Conservation (phyloP, 2,113 vertebrate species). For the Scytalopus superciliaris region DNA sequence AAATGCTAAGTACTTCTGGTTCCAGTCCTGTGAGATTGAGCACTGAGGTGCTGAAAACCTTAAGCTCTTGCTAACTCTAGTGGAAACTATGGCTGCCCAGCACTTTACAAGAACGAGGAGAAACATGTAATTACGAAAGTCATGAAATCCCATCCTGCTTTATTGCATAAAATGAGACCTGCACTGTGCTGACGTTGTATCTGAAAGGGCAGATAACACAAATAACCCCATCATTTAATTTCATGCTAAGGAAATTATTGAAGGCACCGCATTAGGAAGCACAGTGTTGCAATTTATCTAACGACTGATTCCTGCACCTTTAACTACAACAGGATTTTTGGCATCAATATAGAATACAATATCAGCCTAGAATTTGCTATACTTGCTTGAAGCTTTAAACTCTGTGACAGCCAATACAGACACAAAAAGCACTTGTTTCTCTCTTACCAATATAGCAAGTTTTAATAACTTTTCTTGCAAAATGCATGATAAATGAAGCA, state of each 20-base stretch:
- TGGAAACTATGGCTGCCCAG: conserved; percentile 22
- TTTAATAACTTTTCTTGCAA: not conserved
- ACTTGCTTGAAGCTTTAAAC: not conserved
- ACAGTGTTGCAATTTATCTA: not conserved
- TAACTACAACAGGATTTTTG: not conserved
- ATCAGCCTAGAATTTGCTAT: not conserved
- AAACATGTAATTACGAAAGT: not conserved
- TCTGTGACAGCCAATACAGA: not conserved
- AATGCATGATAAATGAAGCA: not conserved
- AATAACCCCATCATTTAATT: not conserved
- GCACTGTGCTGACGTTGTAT: not conserved
- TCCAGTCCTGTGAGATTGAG: conserved; percentile 41
- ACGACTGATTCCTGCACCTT: not conserved
- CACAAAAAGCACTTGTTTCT: not conserved
- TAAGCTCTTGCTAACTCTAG: conserved; percentile 37
- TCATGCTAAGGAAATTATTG: not conserved
- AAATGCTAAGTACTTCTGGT: conserved; percentile 55
- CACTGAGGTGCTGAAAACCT: conserved; percentile 24
- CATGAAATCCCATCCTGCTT: not conserved
- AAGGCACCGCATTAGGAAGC: not conserved
- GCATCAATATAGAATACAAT: not conserved
- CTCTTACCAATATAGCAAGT: not conserved
- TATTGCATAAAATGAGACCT: not conserved
- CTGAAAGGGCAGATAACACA: not conserved
- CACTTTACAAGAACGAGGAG: not conserved